A percentile compares a stretch with the other conserved stretches of the same genome.
Conservation (phyloP, 2,888 invertebrate genomes). For the Falcaria lacertinaria region DNA sequence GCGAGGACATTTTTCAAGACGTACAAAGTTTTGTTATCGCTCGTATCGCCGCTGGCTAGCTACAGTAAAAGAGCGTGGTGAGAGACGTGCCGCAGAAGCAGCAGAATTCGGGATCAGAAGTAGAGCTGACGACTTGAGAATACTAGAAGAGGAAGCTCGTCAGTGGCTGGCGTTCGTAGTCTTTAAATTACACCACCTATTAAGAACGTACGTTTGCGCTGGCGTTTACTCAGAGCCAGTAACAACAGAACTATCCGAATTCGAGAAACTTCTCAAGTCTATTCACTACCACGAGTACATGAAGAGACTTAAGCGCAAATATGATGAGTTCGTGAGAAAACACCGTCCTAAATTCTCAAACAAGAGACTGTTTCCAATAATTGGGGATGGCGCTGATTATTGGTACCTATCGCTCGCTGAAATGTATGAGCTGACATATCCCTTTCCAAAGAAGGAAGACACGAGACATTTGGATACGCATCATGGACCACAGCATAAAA, state of each 20-base stretch:
- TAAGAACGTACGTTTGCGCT: conserved; percentile 56
- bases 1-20: conserved; percentile 64
- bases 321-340: conserved; percentile 67
- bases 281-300: conserved; percentile 68
- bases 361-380: conserved; percentile 65
- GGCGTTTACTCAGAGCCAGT: conserved; percentile 61
- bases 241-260: conserved; percentile 54
- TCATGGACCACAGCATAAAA: conserved; percentile 52
- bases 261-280: conserved; percentile 64
- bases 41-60: conserved; percentile 64
- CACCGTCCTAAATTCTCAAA: conserved; percentile 63
- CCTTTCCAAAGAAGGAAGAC: conserved; percentile 26
- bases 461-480: conserved; percentile 47
- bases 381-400: conserved; percentile 68
- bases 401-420: conserved; percentile 74
- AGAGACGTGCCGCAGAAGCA: conserved; percentile 60
- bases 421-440: conserved; percentile 66
- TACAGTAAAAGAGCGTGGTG: conserved; percentile 56
- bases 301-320: conserved; percentile 60
- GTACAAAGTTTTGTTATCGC: conserved; percentile 60
- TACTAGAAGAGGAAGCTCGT: conserved; percentile 66
- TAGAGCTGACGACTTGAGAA: conserved; percentile 58
- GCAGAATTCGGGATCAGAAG: conserved; percentile 62
- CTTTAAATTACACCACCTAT: conserved; percentile 67
- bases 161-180: conserved; percentile 70